phyloP scores from a whole-genome alignment of 2,113 vertebrate species.

The Acanthisitta chloris region DNA sequence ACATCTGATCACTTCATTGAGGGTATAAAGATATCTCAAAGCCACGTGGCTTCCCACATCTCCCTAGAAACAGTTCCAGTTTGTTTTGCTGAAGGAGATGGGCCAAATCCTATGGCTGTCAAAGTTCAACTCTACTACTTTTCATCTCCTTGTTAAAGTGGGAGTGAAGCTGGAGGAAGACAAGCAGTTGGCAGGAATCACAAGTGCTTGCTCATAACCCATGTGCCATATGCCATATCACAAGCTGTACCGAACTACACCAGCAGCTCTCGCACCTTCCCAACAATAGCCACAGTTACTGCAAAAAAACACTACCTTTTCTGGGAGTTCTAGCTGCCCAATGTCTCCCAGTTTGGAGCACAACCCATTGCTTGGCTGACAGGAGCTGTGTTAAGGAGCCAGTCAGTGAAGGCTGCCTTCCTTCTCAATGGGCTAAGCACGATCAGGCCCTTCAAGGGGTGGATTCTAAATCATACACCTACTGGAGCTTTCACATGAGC shows the following conservation, averaged over 20 bases:
- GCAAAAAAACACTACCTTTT: neutral
- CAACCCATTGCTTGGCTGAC: no score
- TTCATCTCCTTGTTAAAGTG: neutral
- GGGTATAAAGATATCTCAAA: neutral
- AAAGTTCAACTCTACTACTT: neutral
- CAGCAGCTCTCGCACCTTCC: neutral
- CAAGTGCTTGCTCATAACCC: neutral
- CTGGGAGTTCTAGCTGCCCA: neutral
- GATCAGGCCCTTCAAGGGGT: neutral
- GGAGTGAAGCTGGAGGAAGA: neutral
- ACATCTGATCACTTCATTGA: neutral
- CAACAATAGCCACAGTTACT: neutral
- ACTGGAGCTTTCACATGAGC: neutral
- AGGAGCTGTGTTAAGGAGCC: neutral
- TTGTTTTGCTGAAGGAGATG: neutral
- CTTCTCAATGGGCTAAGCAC: neutral
- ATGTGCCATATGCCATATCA: neutral
- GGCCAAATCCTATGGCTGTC: neutral
- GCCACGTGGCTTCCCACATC: neutral
- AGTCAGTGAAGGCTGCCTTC: neutral
- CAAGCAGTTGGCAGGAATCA: neutral
- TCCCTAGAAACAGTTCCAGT: neutral
- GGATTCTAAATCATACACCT: neutral
- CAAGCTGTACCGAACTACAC: accelerated
- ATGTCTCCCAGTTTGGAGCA: neutral